phyloP scores from a whole-genome alignment of 2,888 invertebrate genomes.

The Lepidonotus clava region DNA sequence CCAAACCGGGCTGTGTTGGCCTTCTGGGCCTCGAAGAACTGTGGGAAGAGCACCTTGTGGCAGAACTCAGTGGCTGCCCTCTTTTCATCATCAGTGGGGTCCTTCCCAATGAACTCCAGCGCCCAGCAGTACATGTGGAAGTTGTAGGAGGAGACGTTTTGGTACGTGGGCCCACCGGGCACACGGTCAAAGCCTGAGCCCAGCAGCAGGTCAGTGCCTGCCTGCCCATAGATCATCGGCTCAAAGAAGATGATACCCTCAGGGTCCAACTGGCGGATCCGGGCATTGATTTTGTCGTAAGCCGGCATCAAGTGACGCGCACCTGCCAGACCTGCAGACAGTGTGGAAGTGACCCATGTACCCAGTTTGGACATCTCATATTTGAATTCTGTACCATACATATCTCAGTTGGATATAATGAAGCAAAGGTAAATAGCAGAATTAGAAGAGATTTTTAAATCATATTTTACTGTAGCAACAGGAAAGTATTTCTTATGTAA shows the following conservation, averaged over 20 bases:
- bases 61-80: conserved; percentile 3
- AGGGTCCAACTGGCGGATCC: conserved; percentile 65
- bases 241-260: conserved; percentile 69
- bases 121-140: conserved; percentile 53
- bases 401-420: no score
- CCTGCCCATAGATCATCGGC: conserved; percentile 68
- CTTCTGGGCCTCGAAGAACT: conserved; percentile 18
- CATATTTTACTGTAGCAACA: no score
- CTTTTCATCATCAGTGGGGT: conserved; percentile 14
- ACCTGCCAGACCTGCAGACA: conserved; percentile 65
- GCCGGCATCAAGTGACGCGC: conserved; percentile 65
- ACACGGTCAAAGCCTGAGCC: conserved; percentile 30
- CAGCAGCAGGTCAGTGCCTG: background rate
- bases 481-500: no score
- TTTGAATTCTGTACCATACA: no score
- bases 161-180: background rate
- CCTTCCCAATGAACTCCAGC: conserved; percentile 41
- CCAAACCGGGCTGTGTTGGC: background rate
- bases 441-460: no score
- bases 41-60: conserved; percentile 15
- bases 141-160: background rate
- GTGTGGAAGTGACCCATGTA: background rate
- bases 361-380: no score
- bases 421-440: no score
- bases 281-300: conserved; percentile 65